Percentiles rank a stretch among this genome's conserved stretches.
Evolutionary conservation across 2,797 vertebrate genomes (phyloP).

Genomic region (Ataeniobius toweri): DNA sequence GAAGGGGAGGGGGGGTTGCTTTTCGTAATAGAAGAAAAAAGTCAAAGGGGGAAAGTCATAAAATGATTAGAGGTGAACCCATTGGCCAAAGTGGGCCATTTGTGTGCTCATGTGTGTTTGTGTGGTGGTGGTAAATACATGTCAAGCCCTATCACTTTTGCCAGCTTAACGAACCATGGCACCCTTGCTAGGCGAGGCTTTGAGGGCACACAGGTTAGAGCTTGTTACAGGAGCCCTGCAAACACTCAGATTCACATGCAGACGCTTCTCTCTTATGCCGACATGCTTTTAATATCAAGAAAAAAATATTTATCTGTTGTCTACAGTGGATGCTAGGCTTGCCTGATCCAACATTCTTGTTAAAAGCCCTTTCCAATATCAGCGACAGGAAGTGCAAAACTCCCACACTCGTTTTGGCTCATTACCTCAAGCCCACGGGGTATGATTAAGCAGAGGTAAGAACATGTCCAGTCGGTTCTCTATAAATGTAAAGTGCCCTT

Average conservation of each 20-base stretch:
- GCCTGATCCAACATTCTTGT: neutral
- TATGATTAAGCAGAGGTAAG: slow-evolving; percentile 33
- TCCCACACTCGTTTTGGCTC: slow-evolving; percentile 35
- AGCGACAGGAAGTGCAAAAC: slow-evolving; percentile 14
- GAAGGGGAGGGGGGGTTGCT: neutral
- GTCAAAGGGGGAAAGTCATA: slow-evolving; percentile 54
- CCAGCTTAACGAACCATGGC: slow-evolving; percentile 67
- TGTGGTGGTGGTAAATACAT: slow-evolving; percentile 65
- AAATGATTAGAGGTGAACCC: slow-evolving; percentile 67
- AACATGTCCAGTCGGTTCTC: slow-evolving; percentile 25
- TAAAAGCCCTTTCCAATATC: slow-evolving; percentile 7
- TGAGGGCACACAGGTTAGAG: slow-evolving; percentile 55
- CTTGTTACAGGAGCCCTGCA: slow-evolving; percentile 34
- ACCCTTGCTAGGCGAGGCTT: slow-evolving; percentile 64
- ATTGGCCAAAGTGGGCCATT: slow-evolving; percentile 66
- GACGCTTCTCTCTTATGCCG: neutral
- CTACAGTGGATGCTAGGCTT: neutral
- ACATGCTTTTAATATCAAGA: slow-evolving; percentile 12
- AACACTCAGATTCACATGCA: neutral
- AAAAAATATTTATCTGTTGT: neutral
- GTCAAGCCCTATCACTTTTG: slow-evolving; percentile 67
- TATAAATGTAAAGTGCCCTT: slow-evolving; percentile 8
- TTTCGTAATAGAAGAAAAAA: slow-evolving; percentile 57
- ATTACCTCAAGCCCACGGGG: slow-evolving; percentile 32
- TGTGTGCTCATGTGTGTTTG: slow-evolving; percentile 58